Evolutionary conservation across 2,888 invertebrate species (phyloP), one percentile per base, ranked within the genome.

Genomic region (Tetragnatha montana): DNA sequence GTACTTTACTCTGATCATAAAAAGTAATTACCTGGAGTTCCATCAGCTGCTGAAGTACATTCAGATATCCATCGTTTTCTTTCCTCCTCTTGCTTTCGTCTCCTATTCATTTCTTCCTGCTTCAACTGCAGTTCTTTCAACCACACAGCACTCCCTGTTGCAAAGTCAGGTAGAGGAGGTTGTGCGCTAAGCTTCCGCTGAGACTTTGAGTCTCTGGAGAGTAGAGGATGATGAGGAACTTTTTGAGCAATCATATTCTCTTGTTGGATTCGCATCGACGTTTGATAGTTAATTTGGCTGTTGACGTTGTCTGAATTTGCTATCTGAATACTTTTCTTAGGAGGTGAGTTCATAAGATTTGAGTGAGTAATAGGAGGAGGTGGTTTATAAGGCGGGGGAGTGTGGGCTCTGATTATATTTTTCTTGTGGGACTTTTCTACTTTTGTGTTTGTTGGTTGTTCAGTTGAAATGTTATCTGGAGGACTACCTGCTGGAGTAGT

Each of bases 321-420:
- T 78, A 71, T 50, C 21, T 85, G 89, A 21, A 81, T 19, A 12
- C 21, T 76, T 74, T 76, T 85, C 68, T 89, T 89, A 8, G 85
- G 78, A 17, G 88, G 69, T 10, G 19, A 49, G 80, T 22, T 21
- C 14, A 47, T 51, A 8, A 49, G 22, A 47, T 51, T 84, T 21
- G 81, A 81, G 73, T 81, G 85, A 14, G 87, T 35, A 60, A 90
- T 90, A 49, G 87, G 87, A 21, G 90, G 87, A n/a, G 90, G 87
- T n/a, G 87, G 87, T 81, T 87, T 90, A 74, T 90, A 90, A 3
- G 90, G 90, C 47, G 90, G 90, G 19, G 90, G 90, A 12, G 90
- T 90, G 75, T 84, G 75, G 7, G 87, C 80, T 75, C 84, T 82
- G 12, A 19, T 50, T 50, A 21, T 6, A 47, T 7, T 19, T 75